Percentiles rank a stretch among this genome's conserved stretches.
Evolutionary conservation across 2,888 invertebrate genomes (phyloP).

Genomic region (Diarsia rubi): DNA sequence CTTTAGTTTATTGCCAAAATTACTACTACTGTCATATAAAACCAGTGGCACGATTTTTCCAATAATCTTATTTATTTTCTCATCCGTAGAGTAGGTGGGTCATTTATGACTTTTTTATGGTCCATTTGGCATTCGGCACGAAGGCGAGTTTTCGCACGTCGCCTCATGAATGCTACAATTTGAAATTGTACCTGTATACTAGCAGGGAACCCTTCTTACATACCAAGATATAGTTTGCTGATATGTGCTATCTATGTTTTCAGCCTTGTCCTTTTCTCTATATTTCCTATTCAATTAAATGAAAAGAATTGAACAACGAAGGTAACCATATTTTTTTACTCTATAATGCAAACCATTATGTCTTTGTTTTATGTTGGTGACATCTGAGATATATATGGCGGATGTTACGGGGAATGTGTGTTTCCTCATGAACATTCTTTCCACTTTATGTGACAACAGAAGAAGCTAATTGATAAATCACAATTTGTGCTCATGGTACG

Average conservation of each 20-base stretch:
- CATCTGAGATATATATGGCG: slow-evolving; percentile 17
- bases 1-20: slow-evolving; percentile 61
- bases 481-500: slow-evolving; percentile 58
- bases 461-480: slow-evolving; percentile 29
- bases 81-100: slow-evolving; percentile 71
- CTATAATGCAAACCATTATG: slow-evolving; percentile 16
- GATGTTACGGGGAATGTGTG: background rate
- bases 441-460: slow-evolving; percentile 14
- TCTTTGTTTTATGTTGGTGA: slow-evolving; percentile 34
- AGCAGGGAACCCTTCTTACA: slow-evolving; percentile 42
- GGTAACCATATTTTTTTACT: slow-evolving; percentile 24
- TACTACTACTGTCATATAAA: slow-evolving; percentile 66
- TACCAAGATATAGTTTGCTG: slow-evolving; percentile 2
- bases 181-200: slow-evolving; percentile 50
- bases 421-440: slow-evolving; percentile 12
- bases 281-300: slow-evolving; percentile 19
- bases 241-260: background rate
- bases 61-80: slow-evolving; percentile 76
- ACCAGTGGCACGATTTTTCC: slow-evolving; percentile 61
- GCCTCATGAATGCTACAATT: slow-evolving; percentile 70
- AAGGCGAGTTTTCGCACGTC: slow-evolving; percentile 66
- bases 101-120: slow-evolving; percentile 82
- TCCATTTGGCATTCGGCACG: slow-evolving; percentile 74
- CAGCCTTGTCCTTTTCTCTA: background rate
- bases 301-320: slow-evolving; percentile 21